Base-by-base conservation (phyloP, 2,888 invertebrate genomes). In the Hypselothyrea guttata region DNA sequence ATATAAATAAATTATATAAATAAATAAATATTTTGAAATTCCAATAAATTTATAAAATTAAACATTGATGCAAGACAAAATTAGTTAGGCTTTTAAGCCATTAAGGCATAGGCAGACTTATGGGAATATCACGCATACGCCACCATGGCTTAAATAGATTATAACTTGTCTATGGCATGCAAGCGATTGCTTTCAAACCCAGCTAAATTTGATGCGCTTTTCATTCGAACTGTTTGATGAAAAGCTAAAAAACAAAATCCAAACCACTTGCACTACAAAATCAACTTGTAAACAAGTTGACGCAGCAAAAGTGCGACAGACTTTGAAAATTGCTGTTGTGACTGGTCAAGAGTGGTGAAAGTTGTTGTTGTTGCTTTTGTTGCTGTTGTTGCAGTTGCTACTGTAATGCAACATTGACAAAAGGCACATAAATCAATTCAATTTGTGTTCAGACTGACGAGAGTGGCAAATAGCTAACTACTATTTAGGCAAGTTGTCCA, bases 381-480 rank as follows among this genome's bases (percentile, higher is more conserved):
- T n/a, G n/a, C 49, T 41, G 49, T 53, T 2, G 56, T 34, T 51
- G 52, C 38, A 48, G 40, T 4, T 51, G 40, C 31, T 16, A 46
- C 57, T 47, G 71, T 40, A 52, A 59, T 61, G 59, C 48, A 65
- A 15, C 46, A 72, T 72, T 67, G 71, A 71, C 44, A 68, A 79
- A 68, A 46, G 59, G 28, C 52, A 48, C 64, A 58, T 58, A 74
- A 81, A 76, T 68, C 77, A 81, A 69, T 77, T 42, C 61, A 47
- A 46, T 46, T 56, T 69, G 64, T 55, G 68, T 45, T 55, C 51
- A 54, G 47, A 12, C 54, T 54, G 47, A 18, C 47, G 30, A 22
- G 22, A 22, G 22, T 22, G 22, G 22, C 5, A 22, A 22, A 22
- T 22, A 22, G 22, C 5, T 22, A 4, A 22, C 3, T 22, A 4